Evolutionary conservation across 2,797 vertebrate genomes (phyloP).

Genomic region (Triplophysa yarkandensis): DNA sequence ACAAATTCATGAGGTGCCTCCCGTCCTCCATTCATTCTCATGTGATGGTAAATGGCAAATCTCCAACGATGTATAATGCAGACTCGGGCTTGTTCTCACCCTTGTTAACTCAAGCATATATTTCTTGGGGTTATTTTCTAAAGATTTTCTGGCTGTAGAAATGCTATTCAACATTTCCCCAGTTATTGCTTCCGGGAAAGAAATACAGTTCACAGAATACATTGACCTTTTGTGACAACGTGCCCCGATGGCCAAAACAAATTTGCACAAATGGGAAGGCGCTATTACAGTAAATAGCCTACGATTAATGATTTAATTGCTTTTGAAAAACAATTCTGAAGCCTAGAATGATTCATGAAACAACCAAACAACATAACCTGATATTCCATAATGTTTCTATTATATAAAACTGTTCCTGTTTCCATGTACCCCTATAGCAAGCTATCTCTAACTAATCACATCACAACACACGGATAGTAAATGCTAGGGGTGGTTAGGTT

Average conservation of each 20-base stretch:
- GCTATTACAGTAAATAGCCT: not conserved
- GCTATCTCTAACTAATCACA: too few species aligned
- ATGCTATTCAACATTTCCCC: not conserved
- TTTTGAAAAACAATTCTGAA: not conserved
- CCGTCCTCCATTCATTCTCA: not conserved
- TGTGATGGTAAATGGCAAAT: not conserved
- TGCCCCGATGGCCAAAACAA: not conserved
- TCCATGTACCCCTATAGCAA: too few species aligned
- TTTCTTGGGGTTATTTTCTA: not conserved
- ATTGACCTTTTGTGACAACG: not conserved
- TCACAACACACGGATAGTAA: too few species aligned
- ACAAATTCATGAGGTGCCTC: not conserved
- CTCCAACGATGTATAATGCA: not conserved
- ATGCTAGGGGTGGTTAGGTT: too few species aligned
- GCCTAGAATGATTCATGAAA: not conserved
- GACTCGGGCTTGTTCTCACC: not conserved
- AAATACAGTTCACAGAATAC: not conserved
- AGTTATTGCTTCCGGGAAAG: not conserved
- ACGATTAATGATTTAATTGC: not conserved
- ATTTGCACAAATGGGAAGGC: not conserved
- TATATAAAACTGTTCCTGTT: too few species aligned
- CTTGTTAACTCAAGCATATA: not conserved
- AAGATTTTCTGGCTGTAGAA: not conserved
- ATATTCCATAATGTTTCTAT: too few species aligned
- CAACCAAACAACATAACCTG: not conserved